Evolutionary conservation across 2,113 vertebrate genomes (phyloP).

Genomic region (Tetrao urogallus): DNA sequence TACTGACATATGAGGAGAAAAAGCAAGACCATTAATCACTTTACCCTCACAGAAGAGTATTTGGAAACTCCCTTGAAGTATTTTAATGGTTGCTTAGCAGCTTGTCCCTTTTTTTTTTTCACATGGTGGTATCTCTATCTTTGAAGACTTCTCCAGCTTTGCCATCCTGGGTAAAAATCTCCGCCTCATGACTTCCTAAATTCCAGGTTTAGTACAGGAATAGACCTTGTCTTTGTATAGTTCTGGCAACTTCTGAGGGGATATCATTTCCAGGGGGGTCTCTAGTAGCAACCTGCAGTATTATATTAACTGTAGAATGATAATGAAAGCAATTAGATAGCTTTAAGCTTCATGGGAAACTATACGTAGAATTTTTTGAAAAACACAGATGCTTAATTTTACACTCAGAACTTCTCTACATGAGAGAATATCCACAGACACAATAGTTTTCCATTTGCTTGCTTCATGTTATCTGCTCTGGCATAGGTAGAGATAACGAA

Average conservation of each 20-base stretch:
- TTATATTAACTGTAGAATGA: not conserved
- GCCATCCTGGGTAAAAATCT: not conserved
- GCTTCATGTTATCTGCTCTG: not conserved
- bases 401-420: not conserved
- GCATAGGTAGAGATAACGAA: not conserved
- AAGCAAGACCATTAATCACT: not conserved
- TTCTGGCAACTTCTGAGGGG: not conserved
- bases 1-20: not conserved
- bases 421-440: not conserved
- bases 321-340: not conserved
- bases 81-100: not conserved
- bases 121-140: not conserved
- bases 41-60: not conserved
- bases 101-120: not conserved
- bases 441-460: not conserved
- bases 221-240: not conserved
- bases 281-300: not conserved
- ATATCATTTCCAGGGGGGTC: not conserved
- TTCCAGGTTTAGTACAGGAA: not conserved
- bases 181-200: not conserved
- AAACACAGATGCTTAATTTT: not conserved
- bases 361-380: not conserved
- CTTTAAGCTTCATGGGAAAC: not conserved
- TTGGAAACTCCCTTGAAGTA: not conserved
- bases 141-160: not conserved